phyloP scores from a whole-genome alignment of 2,888 invertebrate species.

The Andrena flavipes region DNA sequence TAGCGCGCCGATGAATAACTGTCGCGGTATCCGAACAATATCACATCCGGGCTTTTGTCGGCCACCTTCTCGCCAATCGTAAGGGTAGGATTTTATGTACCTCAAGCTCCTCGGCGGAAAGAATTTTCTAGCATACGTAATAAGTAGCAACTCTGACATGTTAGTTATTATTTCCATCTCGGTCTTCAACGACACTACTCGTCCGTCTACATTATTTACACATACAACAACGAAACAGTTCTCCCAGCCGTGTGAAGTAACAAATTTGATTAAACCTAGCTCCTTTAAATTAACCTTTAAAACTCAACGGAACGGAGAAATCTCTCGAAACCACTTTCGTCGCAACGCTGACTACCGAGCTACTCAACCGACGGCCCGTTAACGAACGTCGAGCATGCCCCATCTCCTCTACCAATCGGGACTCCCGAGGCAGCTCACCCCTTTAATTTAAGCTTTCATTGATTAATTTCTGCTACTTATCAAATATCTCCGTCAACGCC shows the following conservation, averaged over 20 bases:
- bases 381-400: constrained; percentile 18
- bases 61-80: neutral
- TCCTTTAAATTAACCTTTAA: neutral
- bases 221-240: constrained; percentile 8
- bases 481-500: no score
- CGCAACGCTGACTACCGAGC: constrained; percentile 8
- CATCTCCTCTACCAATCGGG: neutral
- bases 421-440: neutral
- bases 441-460: no score
- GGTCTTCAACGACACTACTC: neutral
- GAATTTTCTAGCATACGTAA: neutral
- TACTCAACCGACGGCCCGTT: constrained; percentile 13
- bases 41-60: neutral
- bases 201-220: constrained; percentile 2
- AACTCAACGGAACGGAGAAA: neutral
- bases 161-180: constrained; percentile 5
- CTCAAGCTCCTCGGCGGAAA: neutral
- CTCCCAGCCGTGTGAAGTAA: neutral
- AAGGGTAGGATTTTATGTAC: neutral
- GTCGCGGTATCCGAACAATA: neutral
- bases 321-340: neutral
- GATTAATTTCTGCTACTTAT: no score
- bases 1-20: neutral
- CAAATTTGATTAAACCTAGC: constrained; percentile 8
- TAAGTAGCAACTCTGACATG: neutral